Conservation (phyloP, 2,888 invertebrate species). For the Cheilosia scutellata region DNA sequence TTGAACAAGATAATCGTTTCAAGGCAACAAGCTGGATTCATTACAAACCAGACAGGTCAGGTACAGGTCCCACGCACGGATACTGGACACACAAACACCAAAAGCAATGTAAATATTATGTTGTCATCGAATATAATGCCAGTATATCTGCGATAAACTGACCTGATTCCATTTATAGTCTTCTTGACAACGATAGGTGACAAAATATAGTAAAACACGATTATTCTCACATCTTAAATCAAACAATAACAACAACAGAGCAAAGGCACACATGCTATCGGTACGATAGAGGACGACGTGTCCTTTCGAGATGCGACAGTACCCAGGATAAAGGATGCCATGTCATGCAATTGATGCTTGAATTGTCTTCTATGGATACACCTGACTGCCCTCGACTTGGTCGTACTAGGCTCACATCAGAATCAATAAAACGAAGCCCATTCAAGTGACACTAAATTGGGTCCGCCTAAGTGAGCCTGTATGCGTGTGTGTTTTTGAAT, state of each 20-base stretch:
- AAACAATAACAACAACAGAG: slow-evolving; percentile 47
- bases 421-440: slow-evolving; percentile 71
- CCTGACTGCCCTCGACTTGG: slow-evolving; percentile 48
- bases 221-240: slow-evolving; percentile 66
- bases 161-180: slow-evolving; percentile 4
- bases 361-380: slow-evolving; percentile 58
- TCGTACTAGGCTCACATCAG: slow-evolving; percentile 11
- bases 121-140: slow-evolving; percentile 14
- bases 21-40: slow-evolving; percentile 62
- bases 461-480: background rate
- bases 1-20: slow-evolving; percentile 75
- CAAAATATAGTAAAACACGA: slow-evolving; percentile 63
- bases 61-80: background rate
- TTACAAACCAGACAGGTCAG: slow-evolving; percentile 42
- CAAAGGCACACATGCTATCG: background rate
- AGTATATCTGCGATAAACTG: slow-evolving; percentile 1
- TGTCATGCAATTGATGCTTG: slow-evolving; percentile 66
- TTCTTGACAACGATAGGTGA: slow-evolving; percentile 53
- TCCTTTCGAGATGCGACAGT: slow-evolving; percentile 6
- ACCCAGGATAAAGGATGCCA: slow-evolving; percentile 21
- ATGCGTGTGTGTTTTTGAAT: slow-evolving; percentile 6
- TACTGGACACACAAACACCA: background rate
- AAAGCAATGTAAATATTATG: slow-evolving; percentile 43
- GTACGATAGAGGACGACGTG: background rate
- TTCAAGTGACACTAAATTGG: slow-evolving; percentile 61